Evolutionary conservation across 2,113 vertebrate species (phyloP).

Genomic region (Ceyx cyanopectus): DNA sequence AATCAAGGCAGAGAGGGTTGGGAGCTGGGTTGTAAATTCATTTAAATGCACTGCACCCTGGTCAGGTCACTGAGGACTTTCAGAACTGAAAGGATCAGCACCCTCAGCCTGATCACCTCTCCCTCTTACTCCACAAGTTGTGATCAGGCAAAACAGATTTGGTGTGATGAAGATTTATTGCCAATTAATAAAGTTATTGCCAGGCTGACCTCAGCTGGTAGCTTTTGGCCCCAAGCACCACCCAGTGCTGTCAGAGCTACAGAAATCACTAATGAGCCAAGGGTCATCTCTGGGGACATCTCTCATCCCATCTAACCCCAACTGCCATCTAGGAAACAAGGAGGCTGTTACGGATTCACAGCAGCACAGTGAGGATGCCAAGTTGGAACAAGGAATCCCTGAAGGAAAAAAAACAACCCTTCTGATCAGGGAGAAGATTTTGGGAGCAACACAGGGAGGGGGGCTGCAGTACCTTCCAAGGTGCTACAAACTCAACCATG

Average conservation of each 20-base stretch:
- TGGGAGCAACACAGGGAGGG: rapidly evolving
- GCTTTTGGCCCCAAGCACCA: background rate
- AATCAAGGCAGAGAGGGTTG: background rate
- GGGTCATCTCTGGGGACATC: background rate
- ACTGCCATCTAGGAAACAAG: background rate
- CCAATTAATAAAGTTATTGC: background rate
- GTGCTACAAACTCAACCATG: background rate
- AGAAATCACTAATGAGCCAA: background rate
- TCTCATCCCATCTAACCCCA: background rate
- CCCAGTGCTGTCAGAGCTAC: background rate
- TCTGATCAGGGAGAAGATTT: background rate
- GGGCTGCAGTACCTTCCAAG: background rate
- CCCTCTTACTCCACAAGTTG: background rate
- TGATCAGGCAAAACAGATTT: background rate
- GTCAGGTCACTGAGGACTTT: background rate
- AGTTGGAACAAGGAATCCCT: background rate
- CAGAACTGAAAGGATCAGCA: background rate
- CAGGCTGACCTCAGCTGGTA: background rate
- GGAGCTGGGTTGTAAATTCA: background rate
- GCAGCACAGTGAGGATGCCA: background rate
- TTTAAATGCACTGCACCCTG: rapidly evolving
- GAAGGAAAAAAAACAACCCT: background rate
- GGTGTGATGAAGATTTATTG: background rate
- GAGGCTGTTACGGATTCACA: background rate
- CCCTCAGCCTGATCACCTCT: background rate